These are phyloP conservation scores for Hermatobates lingyangjiaoensis DNA, from an alignment of 1,140 invertebrate genomes.

Conservation along the genomic window DNA sequence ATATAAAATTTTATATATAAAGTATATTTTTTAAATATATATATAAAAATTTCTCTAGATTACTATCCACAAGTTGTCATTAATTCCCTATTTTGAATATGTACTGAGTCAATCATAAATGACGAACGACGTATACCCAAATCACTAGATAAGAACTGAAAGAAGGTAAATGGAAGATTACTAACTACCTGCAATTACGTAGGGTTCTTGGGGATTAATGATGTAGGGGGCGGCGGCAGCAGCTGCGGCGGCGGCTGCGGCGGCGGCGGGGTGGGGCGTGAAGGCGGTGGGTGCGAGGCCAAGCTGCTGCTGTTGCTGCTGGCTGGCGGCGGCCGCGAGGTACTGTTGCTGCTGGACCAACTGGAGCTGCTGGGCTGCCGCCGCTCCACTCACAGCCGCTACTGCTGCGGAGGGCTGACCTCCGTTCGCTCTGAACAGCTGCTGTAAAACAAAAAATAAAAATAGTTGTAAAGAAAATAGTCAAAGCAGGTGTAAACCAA, in stretches of 20 bases:
- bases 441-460: conserved; percentile 35
- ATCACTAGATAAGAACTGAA: not conserved
- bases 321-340: conserved; percentile 28
- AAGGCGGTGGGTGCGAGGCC: conserved; percentile 26
- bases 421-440: conserved; percentile 70
- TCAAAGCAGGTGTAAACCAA: too few species aligned
- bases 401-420: conserved; percentile 40
- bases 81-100: too few species aligned
- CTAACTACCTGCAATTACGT: conserved; percentile 28
- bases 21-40: too few species aligned
- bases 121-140: too few species aligned
- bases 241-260: conserved; percentile 36
- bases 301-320: conserved; percentile 48
- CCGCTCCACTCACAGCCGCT: conserved; percentile 27
- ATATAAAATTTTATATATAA: too few species aligned
- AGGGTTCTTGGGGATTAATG: conserved; percentile 63
- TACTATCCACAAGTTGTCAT: too few species aligned
- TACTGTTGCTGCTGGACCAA: conserved; percentile 42
- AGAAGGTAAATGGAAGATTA: not conserved
- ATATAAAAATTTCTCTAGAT: too few species aligned
- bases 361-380: conserved; percentile 32
- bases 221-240: conserved; percentile 56
- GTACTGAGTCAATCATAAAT: too few species aligned
- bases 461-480: too few species aligned
- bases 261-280: conserved; percentile 21